Evolutionary conservation across 1,140 invertebrate genomes (phyloP).

Genomic region (Trichomalopsis sarcophagae): DNA sequence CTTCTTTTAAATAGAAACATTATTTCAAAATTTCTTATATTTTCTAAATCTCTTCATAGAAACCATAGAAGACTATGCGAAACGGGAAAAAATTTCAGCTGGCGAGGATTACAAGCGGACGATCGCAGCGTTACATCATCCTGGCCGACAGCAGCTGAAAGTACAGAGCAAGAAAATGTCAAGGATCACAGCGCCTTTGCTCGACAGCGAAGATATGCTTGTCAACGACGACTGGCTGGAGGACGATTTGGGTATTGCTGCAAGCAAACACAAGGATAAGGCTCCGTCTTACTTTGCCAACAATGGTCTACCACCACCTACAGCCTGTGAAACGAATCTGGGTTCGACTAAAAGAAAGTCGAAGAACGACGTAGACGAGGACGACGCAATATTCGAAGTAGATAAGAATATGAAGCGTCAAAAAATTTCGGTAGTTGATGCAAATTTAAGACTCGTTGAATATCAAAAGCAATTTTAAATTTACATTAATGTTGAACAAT

Average conservation of each 20-base stretch:
- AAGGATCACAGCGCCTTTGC: slow-evolving; percentile 61
- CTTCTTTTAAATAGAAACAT: neutral
- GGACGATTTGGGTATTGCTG: slow-evolving; percentile 64
- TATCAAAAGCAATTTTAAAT: neutral
- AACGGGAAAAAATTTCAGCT: slow-evolving; percentile 60
- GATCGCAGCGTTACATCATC: slow-evolving; percentile 62
- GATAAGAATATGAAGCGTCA: slow-evolving; percentile 53
- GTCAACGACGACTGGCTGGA: slow-evolving; percentile 69
- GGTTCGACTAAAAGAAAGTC: slow-evolving; percentile 28
- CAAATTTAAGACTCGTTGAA: neutral
- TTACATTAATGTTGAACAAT: neutral
- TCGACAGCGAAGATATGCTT: slow-evolving; percentile 69
- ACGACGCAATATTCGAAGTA: neutral
- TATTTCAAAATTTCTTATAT: neutral
- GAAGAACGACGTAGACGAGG: slow-evolving; percentile 17
- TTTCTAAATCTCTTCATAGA: slow-evolving; percentile 18
- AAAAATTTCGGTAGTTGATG: slow-evolving; percentile 5
- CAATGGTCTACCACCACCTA: neutral
- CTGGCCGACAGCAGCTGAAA: neutral
- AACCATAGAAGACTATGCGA: slow-evolving; percentile 40
- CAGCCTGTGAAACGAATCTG: neutral
- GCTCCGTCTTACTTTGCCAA: neutral
- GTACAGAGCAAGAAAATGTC: neutral
- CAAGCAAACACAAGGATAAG: slow-evolving; percentile 12
- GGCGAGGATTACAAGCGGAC: slow-evolving; percentile 68